Percentiles rank a stretch among this genome's conserved stretches.
These are phyloP conservation scores for Popillia japonica DNA, from an alignment of 1,140 invertebrate genomes.

Conservation along the genomic window DNA sequence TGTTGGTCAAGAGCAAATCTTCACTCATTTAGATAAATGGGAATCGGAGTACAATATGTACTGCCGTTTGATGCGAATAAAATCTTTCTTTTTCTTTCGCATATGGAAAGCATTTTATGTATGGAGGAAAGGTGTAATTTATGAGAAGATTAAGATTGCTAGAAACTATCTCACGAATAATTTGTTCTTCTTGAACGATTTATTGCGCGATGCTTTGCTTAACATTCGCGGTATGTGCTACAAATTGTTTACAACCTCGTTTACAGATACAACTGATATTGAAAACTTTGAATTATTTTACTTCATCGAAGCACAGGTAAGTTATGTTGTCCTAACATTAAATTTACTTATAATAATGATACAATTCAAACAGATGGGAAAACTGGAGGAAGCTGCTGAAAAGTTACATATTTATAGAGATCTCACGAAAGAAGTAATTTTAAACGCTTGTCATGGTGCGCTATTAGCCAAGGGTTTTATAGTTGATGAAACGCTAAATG, in stretches of 20 bases:
- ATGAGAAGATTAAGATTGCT: conserved; percentile 70
- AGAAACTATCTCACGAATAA: conserved; percentile 69
- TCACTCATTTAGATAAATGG: conserved; percentile 74
- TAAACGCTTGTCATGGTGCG: conserved; percentile 74
- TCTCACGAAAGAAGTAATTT: conserved; percentile 70
- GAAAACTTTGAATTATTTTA: conserved; percentile 71
- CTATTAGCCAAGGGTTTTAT: conserved; percentile 75
- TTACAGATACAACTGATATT: conserved; percentile 65
- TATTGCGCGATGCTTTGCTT: conserved; percentile 73
- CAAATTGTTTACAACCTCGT: conserved; percentile 68
- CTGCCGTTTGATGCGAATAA: conserved; percentile 74
- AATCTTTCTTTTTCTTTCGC: conserved; percentile 75
- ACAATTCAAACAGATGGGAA: conserved; percentile 60
- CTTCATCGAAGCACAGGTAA: conserved; percentile 73
- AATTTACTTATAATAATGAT: neutral
- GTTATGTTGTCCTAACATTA: neutral
- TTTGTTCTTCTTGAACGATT: conserved; percentile 77
- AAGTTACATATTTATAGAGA: conserved; percentile 69
- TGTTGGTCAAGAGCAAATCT: conserved; percentile 69
- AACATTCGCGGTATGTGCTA: conserved; percentile 75
- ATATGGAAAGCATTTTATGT: conserved; percentile 85
- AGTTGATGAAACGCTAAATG: conserved; percentile 51
- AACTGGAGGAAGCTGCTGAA: conserved; percentile 63
- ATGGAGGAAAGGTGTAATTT: conserved; percentile 79
- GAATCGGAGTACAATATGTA: conserved; percentile 76